Percentiles rank a stretch among this genome's conserved stretches.
Evolutionary conservation across 2,888 invertebrate species (phyloP).

Genomic region (Acrobasis suavella): DNA sequence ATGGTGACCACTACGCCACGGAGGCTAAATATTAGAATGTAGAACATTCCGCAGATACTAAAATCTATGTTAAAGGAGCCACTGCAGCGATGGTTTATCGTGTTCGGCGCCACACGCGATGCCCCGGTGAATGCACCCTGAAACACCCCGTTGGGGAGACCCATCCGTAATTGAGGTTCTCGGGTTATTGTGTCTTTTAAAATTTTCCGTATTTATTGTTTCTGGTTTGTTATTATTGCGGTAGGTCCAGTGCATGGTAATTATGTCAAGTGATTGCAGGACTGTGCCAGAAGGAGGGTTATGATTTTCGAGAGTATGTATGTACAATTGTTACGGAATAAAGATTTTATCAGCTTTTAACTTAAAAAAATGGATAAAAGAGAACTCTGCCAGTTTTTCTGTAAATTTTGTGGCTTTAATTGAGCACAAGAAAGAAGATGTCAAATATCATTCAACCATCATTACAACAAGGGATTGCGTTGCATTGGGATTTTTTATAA

Average conservation of each 20-base stretch:
- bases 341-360: too few species aligned
- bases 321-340: too few species aligned
- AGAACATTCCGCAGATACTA: conserved; percentile 6
- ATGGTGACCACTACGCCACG: too few species aligned
- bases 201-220: background rate
- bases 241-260: conserved; percentile 22
- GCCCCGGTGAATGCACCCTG: conserved; percentile 69
- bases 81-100: conserved; percentile 59
- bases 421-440: too few species aligned
- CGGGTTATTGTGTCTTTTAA: conserved; percentile 42
- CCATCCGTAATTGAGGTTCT: conserved; percentile 50
- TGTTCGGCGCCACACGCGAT: conserved; percentile 72
- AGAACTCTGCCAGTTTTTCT: too few species aligned
- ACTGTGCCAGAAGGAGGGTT: too few species aligned
- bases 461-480: too few species aligned
- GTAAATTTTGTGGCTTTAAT: too few species aligned
- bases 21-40: conserved; percentile 5
- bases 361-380: too few species aligned
- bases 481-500: too few species aligned
- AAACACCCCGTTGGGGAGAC: conserved; percentile 20
- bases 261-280: background rate
- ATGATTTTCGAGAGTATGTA: too few species aligned
- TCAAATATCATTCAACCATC: too few species aligned
- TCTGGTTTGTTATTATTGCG: conserved; percentile 20
- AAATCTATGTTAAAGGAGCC: conserved; percentile 33